Evolutionary conservation across 2,888 invertebrate species (phyloP).

Genomic region (Standfussiana lucernea): DNA sequence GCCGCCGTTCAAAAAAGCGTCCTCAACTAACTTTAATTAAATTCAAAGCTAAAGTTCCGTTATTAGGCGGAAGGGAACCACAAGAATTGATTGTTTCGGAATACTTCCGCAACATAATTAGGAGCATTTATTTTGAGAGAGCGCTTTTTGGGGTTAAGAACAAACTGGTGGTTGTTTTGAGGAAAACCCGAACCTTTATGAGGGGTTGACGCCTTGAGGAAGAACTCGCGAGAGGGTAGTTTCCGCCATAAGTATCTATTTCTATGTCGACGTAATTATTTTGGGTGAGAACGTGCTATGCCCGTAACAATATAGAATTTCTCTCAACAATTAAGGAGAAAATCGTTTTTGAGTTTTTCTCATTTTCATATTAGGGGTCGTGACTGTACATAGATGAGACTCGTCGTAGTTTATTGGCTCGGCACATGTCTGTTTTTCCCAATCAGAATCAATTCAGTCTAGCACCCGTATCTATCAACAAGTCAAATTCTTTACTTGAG

Average conservation of each 20-base stretch:
- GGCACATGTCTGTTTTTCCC: no score
- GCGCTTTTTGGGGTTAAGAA: constrained; percentile 8
- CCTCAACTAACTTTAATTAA: constrained; percentile 61
- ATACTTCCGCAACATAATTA: constrained; percentile 47
- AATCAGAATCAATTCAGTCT: no score
- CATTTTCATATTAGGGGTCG: neutral
- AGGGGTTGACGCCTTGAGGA: neutral
- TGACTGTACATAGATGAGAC: no score
- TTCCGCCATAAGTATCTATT: neutral
- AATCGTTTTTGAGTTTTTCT: no score
- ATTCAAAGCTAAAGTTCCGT: constrained; percentile 59
- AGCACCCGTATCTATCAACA: no score
- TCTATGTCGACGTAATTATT: neutral
- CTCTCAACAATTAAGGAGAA: neutral
- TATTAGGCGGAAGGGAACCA: constrained; percentile 32
- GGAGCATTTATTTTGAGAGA: constrained; percentile 15
- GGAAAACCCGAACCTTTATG: neutral
- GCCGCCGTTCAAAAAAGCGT: constrained; percentile 40
- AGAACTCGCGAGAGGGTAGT: no score
- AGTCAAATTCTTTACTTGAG: no score
- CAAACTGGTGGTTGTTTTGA: constrained; percentile 11
- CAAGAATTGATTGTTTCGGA: constrained; percentile 41
- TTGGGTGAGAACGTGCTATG: neutral
- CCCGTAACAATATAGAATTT: neutral
- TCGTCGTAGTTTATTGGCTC: no score